phyloP scores from a whole-genome alignment of 2,113 vertebrate species.

The Tringa solitaria region DNA sequence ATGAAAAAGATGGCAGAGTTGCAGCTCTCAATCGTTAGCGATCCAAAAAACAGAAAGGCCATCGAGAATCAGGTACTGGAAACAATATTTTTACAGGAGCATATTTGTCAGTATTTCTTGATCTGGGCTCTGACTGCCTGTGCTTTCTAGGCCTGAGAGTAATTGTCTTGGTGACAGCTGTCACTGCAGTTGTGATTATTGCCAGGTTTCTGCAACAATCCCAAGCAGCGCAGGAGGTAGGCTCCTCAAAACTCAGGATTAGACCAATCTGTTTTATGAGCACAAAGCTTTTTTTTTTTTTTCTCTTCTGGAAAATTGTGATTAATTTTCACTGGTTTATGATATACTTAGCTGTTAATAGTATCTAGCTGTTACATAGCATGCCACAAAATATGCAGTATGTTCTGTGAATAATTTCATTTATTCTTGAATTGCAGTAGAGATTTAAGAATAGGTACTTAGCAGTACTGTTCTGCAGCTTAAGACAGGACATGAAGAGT shows the following conservation, averaged over 20 bases:
- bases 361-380: neutral
- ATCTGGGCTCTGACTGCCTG: neutral
- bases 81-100: neutral
- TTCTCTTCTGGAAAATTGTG: neutral
- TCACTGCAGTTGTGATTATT: neutral
- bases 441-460: neutral
- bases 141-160: neutral
- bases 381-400: neutral
- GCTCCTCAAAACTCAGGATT: neutral
- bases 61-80: conserved; percentile 92
- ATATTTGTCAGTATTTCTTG: neutral
- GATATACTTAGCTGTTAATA: neutral
- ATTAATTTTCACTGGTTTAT: neutral
- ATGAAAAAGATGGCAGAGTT: conserved; percentile 99
- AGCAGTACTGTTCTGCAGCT: neutral
- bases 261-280: neutral
- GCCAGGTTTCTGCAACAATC: neutral
- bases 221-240: neutral
- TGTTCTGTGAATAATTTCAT: neutral
- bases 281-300: neutral
- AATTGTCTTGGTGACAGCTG: neutral
- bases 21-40: conserved; percentile 88
- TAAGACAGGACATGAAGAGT: neutral
- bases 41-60: conserved; percentile 94
- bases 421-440: neutral